Evolutionary conservation across 2,113 vertebrate genomes (phyloP), one percentile per base, ranked within the genome.

Genomic region (Cynoglossus semilaevis): DNA sequence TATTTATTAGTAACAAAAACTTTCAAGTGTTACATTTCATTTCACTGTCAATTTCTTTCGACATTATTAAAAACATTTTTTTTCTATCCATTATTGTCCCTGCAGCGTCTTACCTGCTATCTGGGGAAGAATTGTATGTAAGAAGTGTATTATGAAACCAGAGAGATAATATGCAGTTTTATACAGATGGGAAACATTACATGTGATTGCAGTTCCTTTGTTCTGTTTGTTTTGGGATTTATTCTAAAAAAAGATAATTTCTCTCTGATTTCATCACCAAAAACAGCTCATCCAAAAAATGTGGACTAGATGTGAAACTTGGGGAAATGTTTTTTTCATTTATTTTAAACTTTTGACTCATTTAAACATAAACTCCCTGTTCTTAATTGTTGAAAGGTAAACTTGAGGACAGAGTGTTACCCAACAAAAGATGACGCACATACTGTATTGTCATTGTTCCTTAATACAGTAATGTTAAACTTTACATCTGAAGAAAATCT

Each of bases 11-110:
- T 8, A 47, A 51, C 48, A 40, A 10, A 4, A n/a, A 58, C 3
- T 29, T 29, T 29, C 22, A 29, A 29, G 22, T 52, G 63, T 66
- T 46, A 67, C 66, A 61, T 67, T 63, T 54, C 34, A 63, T 54
- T 68, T 68, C 58, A 42, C 22, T 8, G 57, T 51, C 63, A n/a
- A 62, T 72, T 49, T 56, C 49, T 63, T 75, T 72, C 45, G 52
- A 65, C 51, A 67, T 80, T 58, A 63, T 34, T 69, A 53, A 66
- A 37, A 54, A 70, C 67, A 72, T 61, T 14, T 69, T 53, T 61
- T 69, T 65, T 76, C 44, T 49, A 79, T 79, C 51, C 63, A 60
- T 81, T 76, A 75, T 15, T 71, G 61, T 54, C 47, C 56, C 50
- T 9, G 55, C 41, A 19, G 64, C 52, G 72, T 79, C 74, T 71